Evolutionary conservation across 2,888 invertebrate species (phyloP), one percentile per base, ranked within the genome.

Genomic region (Endotricha flammealis): DNA sequence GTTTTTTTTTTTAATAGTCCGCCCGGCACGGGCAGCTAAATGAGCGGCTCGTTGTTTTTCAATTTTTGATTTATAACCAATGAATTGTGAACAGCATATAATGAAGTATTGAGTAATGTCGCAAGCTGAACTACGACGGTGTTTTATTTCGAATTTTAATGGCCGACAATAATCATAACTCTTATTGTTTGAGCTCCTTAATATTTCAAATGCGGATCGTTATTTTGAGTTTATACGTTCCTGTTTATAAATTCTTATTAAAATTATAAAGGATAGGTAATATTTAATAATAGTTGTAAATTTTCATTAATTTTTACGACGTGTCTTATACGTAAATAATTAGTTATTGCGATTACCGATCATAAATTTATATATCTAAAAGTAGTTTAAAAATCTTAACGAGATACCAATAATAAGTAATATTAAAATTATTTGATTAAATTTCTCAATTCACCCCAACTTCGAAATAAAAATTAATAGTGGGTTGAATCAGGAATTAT

Each of bases 91-190:
- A 68, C 69, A 61, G 65, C 67, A 63, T 64, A 70, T 78, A 78
- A 79, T 77, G 75, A 74, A 76, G 65, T 66, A 73, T 67, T 67
- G 73, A 68, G 63, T 71, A 64, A 68, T 75, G 76, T 78, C 73
- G 64, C 69, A 40, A 46, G 48, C 46, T 60, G 56, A 55, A 53
- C 57, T 57, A 54, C 46, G 48, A 47, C 44, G 38, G 39, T 48
- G 37, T 42, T 50, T 49, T 53, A 48, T 65, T 46, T 34, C 33
- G 16, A 14, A 33, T 42, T 53, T 54, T 53, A 53, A 55, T 67
- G 52, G 46, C 48, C 32, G 40, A 42, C 42, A 36, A 53, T 53
- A 64, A 50, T 56, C 56, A 52, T 67, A 61, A 56, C 48, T 68
- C 55, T 56, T 51, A 35, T 35, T 35, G 35, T 35, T 47, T 57